Base-by-base conservation (phyloP, 2,797 vertebrate genomes). In the Tokudaia muenninki region DNA sequence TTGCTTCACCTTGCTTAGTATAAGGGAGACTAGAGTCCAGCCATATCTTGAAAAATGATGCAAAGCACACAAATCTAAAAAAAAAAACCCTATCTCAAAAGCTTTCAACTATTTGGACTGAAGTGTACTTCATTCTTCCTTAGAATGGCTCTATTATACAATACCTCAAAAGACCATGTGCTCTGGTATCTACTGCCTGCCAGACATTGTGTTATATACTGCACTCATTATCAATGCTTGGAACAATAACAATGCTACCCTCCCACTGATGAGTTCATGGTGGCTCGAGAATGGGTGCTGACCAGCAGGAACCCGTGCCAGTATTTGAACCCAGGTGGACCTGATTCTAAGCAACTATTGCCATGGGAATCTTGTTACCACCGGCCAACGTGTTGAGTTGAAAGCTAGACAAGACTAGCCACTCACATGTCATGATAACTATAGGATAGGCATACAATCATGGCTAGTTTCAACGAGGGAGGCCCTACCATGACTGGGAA, bases 401-500 rank as follows among this genome's bases (percentile, higher is more conserved):
- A 90, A 91, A 84, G 29, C 22, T 63, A 31, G 79, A 47, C 70
- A 88, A n/a, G 7, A 47, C 1, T 70, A 26, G 47, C 77, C 57
- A 22, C 29, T 65, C n/a, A 82, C 8, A 21, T 3, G 37, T 50
- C 8, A 79, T 4, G 67, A 37, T 37, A 89, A 93, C 47, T 26
- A 22, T 10, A 26, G 0, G 57, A 47, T 4, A 55, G 0, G 6
- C n/a, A 57, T 19, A 41, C 70, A 17, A 6, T 70, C 41, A 14
- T 0, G 3, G 7, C 13, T 34, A 81, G 8, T 17, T 84, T 77
- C 80, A 65, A n/a, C 52, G 0, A 72, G 55, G 83, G 93, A 80
- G 29, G 70, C 99, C 99, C 97, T 97, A 99, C 99, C 99, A 99
- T 99, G 97, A 99, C 99, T 21, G 99, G 99, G 98, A 99, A 99